These are phyloP conservation scores for Mesochorus sp. DNA, from an alignment of 2,888 invertebrate species.

Conservation along the genomic window DNA sequence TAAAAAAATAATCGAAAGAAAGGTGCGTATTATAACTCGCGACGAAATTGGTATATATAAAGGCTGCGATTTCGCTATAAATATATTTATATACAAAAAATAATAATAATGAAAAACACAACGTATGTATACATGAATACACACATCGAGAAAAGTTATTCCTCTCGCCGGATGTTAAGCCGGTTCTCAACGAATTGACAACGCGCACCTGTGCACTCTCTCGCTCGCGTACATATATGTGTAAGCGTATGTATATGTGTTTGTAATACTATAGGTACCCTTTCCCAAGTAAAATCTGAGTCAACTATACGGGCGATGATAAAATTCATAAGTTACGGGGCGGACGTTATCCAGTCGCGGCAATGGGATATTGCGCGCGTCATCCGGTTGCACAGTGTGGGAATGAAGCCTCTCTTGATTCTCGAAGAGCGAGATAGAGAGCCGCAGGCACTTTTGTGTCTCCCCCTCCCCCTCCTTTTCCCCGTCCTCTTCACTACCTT, in stretches of 20 bases:
- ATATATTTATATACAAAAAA: slow-evolving; percentile 2
- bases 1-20: too few species aligned
- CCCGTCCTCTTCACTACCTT: too few species aligned
- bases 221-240: not conserved
- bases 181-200: slow-evolving; percentile 62
- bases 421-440: slow-evolving; percentile 20
- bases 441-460: slow-evolving; percentile 6
- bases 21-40: not conserved
- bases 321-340: slow-evolving; percentile 62
- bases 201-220: slow-evolving; percentile 51
- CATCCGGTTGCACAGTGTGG: slow-evolving; percentile 67
- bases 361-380: slow-evolving; percentile 58
- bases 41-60: slow-evolving; percentile 24
- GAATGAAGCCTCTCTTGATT: slow-evolving; percentile 59
- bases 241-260: slow-evolving; percentile 8
- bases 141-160: slow-evolving; percentile 51
- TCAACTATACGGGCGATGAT: slow-evolving; percentile 58
- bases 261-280: slow-evolving; percentile 11
- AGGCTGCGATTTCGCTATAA: slow-evolving; percentile 30
- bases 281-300: slow-evolving; percentile 24
- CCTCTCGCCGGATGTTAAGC: slow-evolving; percentile 59
- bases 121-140: not conserved
- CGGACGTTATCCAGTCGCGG: slow-evolving; percentile 60
- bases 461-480: not conserved
- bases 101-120: too few species aligned